Base-by-base conservation (phyloP, 2,797 vertebrate species). In the Falco cherrug region DNA sequence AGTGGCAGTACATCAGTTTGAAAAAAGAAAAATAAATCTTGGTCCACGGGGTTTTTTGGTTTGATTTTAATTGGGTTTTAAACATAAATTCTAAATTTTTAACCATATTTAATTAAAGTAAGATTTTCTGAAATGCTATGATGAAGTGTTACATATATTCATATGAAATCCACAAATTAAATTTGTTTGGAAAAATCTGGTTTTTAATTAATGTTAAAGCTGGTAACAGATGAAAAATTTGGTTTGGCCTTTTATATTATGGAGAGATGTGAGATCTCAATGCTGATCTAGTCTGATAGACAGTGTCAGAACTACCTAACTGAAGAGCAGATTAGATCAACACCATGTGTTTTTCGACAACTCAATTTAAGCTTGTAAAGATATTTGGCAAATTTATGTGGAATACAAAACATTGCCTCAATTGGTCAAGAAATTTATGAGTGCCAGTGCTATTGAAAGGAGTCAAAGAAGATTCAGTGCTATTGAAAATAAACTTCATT, bases 41-140 rank as follows among this genome's bases (percentile, higher is more conserved):
- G 1, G 5, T 53, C 4, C 7, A 45, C n/a, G 7, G 1, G 3
- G 2, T 5, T 6, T 39, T 45, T 43, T 1, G 4, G 3, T 50
- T 57, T 73, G 4, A 8, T 48, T 39, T 43, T 0, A 10, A 87
- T 70, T 43, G 8, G 0, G 0, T 47, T 84, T 83, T 50, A 28
- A 50, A 53, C 47, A 47, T 12, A 45, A 56, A 29, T 31, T 54
- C 8, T n/a, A 11, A 0, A 13, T 29, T 64, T 59, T 5, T 16
- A 87, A 33, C 43, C 41, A 39, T 4, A 35, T 50, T 59, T 65
- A 35, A 29, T 22, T 45, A 67, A 48, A 43, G 3, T 8, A 39
- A 45, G 5, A 9, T 64, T 64, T 71, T 71, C 13, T 75, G 21
- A 56, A 76, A 68, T 60, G 35, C 0, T 26, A 24, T 45, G 1